phyloP scores from a whole-genome alignment of 2,113 vertebrate species.

The Baryphthengus martii region DNA sequence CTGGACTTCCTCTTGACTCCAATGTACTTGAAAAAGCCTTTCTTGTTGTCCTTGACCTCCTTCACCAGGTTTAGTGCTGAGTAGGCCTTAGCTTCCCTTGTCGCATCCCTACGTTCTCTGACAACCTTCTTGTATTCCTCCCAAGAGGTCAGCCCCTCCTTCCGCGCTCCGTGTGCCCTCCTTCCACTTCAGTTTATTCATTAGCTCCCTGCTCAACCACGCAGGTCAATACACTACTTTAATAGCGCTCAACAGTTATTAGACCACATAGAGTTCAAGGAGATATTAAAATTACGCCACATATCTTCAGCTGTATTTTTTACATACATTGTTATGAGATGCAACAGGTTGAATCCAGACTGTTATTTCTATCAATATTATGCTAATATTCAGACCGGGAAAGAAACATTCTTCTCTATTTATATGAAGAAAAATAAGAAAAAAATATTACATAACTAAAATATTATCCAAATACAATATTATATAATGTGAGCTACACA shows the following conservation, averaged over 20 bases:
- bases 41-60: too few species aligned
- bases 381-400: neutral
- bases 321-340: neutral
- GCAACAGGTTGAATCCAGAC: neutral
- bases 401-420: neutral
- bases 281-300: neutral
- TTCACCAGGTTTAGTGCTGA: too few species aligned
- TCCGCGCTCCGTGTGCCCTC: too few species aligned
- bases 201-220: too few species aligned
- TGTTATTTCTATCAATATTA: neutral
- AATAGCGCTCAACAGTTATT: neutral
- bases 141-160: too few species aligned
- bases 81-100: too few species aligned
- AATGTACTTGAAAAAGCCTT: too few species aligned
- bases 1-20: too few species aligned
- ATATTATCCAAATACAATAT: neutral
- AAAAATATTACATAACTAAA: neutral
- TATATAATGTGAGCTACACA: neutral
- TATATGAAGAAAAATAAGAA: neutral
- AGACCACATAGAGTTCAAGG: neutral
- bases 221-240: accelerated
- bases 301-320: neutral
- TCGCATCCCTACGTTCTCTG: too few species aligned
- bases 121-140: too few species aligned
- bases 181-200: too few species aligned